Conservation (phyloP, 2,113 vertebrate species). For the Agapornis roseicollis region DNA sequence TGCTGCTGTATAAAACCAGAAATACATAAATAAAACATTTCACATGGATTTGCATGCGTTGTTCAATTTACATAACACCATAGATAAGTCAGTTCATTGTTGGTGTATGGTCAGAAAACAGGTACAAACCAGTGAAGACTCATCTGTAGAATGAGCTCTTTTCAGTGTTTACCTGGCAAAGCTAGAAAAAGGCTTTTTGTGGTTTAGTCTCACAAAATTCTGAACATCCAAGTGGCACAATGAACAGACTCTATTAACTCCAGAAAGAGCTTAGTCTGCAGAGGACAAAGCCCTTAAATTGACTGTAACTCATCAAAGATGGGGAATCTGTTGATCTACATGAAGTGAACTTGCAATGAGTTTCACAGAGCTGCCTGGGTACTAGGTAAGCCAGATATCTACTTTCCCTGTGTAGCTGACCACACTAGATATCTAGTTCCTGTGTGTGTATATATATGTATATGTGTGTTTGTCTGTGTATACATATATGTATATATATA, state of each 20-base stretch:
- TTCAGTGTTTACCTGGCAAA: not conserved
- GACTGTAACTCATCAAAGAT: not conserved
- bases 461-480: not conserved
- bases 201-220: not conserved
- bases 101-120: not conserved
- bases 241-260: not conserved
- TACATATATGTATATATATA: not conserved
- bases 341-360: not conserved
- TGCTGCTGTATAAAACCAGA: not conserved
- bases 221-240: not conserved
- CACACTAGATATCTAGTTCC: not conserved
- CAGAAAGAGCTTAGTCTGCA: not conserved
- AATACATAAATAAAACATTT: not conserved
- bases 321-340: not conserved
- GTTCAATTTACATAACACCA: not conserved
- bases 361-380: not conserved
- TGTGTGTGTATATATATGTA: not conserved
- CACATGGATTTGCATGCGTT: not conserved
- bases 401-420: not conserved
- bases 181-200: not conserved
- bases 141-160: not conserved
- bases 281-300: not conserved
- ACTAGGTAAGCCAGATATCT: not conserved
- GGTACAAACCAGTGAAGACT: not conserved
- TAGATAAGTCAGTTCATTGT: not conserved